Base-by-base conservation (phyloP, 1,140 invertebrate genomes). In the Thrips palmi region DNA sequence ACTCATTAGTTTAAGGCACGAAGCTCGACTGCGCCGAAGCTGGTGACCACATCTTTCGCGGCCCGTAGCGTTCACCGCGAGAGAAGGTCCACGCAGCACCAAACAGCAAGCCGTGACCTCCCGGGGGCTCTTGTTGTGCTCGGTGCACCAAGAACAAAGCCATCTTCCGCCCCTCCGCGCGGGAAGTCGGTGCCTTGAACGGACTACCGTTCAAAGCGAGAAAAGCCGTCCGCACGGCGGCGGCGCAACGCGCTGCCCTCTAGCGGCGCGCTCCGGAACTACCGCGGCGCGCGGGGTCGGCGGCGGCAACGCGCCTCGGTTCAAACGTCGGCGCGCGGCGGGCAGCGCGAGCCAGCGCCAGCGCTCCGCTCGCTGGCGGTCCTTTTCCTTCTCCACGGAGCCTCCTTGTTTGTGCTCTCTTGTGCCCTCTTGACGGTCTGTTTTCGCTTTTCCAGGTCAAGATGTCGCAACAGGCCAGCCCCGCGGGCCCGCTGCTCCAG, bases 1-100 rank as follows among this genome's bases (percentile, higher is more conserved):
- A 79, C 74, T 77, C 74, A 77, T 74, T 74, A 77, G 72, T 77
- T 78, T 78, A 75, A 77, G 75, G 75, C 75, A 78, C 75, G 64
- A 49, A 37, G n/a, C n/a, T n/a, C n/a, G n/a, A n/a, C n/a, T n/a
- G n/a, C n/a, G n/a, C n/a, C n/a, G n/a, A n/a, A n/a, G n/a, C n/a
- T n/a, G n/a, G n/a, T n/a, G n/a, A n/a, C n/a, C n/a, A n/a, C n/a
- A n/a, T n/a, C n/a, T n/a, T n/a, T n/a, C n/a, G n/a, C n/a, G n/a
- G n/a, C n/a, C n/a, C n/a, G n/a, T n/a, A n/a, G n/a, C n/a, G n/a
- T n/a, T n/a, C n/a, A n/a, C n/a, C n/a, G n/a, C n/a, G n/a, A n/a
- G n/a, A n/a, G n/a, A n/a, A n/a, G n/a, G n/a, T n/a, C n/a, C n/a
- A n/a, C n/a, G n/a, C n/a, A n/a, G n/a, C n/a, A n/a, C n/a, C n/a